These are phyloP conservation scores for Bombus pyrosoma DNA, from an alignment of 1,140 invertebrate genomes.

Conservation along the genomic window DNA sequence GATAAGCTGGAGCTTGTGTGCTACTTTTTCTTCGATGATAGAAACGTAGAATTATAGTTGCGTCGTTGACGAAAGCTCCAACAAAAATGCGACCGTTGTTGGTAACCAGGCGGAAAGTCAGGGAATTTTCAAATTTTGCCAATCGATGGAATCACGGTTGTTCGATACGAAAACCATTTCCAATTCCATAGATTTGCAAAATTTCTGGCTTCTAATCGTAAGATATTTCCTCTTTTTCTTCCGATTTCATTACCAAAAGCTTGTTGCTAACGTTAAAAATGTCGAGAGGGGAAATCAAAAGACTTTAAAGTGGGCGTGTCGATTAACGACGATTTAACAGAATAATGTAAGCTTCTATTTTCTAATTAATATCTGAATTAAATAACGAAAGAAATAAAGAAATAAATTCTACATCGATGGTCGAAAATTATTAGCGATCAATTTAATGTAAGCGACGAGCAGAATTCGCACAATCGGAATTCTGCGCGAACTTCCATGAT, in stretches of 20 bases:
- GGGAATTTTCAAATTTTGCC: not conserved
- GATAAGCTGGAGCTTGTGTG: not conserved
- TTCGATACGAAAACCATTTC: not conserved
- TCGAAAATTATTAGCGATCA: not conserved
- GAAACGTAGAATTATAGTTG: not conserved
- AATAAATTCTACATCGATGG: not conserved
- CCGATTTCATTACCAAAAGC: not conserved
- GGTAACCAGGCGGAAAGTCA: not conserved
- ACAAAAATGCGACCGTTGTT: not conserved
- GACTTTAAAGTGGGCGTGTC: not conserved
- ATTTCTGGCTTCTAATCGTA: not conserved
- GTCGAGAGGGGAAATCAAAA: not conserved
- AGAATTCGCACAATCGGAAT: slow-evolving; percentile 4
- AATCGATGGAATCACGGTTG: too few relatives aligned
- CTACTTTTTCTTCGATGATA: too few relatives aligned
- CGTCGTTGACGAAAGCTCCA: not conserved
- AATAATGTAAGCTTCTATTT: slow-evolving; percentile 21
- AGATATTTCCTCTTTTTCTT: not conserved
- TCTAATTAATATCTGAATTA: slow-evolving; percentile 12
- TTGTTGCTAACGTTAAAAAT: not conserved
- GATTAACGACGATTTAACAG: slow-evolving; percentile 23
- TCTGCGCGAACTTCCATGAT: not conserved
- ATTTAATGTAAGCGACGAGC: not conserved
- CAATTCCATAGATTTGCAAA: not conserved
- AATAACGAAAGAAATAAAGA: not conserved